Evolutionary conservation across 2,888 invertebrate genomes (phyloP).

Genomic region (Spodoptera littoralis): DNA sequence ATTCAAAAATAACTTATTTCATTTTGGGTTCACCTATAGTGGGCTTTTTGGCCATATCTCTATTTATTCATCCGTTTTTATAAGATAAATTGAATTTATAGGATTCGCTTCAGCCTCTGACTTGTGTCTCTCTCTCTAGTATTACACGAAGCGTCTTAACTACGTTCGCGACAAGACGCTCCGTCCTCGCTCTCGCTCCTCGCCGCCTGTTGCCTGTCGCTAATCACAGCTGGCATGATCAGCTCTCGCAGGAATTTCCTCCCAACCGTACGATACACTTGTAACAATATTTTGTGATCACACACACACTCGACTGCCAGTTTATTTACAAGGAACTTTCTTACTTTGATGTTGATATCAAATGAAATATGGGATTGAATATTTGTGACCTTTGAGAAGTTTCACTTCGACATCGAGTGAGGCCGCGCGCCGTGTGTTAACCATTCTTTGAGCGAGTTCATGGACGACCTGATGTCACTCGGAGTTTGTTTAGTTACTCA

Average conservation of each 20-base stretch:
- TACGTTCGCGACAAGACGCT: constrained; percentile 31
- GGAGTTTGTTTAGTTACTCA: no score
- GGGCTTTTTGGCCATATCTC: no score
- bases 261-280: constrained; percentile 14
- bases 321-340: constrained; percentile 13
- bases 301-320: no score
- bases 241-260: constrained; percentile 23
- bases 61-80: not conserved
- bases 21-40: no score
- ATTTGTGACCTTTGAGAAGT: no score
- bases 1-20: no score
- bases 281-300: constrained; percentile 26
- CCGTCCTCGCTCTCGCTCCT: constrained; percentile 26
- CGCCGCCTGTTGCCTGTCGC: constrained; percentile 32
- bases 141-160: constrained; percentile 40
- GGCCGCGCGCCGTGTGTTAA: no score
- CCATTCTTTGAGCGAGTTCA: no score
- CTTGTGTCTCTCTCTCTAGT: not conserved
- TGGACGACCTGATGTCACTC: no score
- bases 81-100: no score
- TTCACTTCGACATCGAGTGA: no score
- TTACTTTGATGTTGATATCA: not conserved
- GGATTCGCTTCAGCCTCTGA: constrained; percentile 10
- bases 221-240: constrained; percentile 38
- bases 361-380: not conserved